Percentiles rank a stretch among this genome's conserved stretches.
Evolutionary conservation across 2,113 vertebrate genomes (phyloP).

Genomic region (Mastomys coucha): DNA sequence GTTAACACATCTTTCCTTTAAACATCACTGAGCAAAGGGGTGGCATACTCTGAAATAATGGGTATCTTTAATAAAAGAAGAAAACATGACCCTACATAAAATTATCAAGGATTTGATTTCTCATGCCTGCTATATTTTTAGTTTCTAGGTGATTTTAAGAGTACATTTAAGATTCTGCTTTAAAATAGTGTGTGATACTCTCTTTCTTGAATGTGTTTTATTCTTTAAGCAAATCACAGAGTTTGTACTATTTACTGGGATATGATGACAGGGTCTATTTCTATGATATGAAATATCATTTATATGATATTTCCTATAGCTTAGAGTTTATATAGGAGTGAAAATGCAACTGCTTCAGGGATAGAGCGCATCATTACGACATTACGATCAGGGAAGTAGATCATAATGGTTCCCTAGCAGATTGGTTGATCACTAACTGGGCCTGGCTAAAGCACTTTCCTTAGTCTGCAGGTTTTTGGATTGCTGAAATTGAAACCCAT

Average conservation of each 20-base stretch:
- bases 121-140: not conserved
- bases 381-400: not conserved
- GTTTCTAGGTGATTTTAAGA: not conserved
- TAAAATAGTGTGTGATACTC: not conserved
- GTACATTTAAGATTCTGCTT: not conserved
- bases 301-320: not conserved
- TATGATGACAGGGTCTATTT: not conserved
- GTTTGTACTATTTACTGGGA: constrained; percentile 9
- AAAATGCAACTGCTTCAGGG: not conserved
- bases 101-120: not conserved
- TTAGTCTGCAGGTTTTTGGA: constrained; percentile 26
- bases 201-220: not conserved
- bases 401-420: constrained; percentile 23
- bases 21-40: not conserved
- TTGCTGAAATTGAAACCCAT: constrained; percentile 51
- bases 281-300: no score
- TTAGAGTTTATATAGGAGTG: not conserved
- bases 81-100: not conserved
- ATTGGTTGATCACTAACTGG: not conserved
- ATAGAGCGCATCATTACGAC: not conserved
- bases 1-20: constrained; percentile 18
- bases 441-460: not conserved
- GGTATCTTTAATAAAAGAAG: not conserved
- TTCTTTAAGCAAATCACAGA: not conserved
- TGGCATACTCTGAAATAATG: not conserved